Percentiles rank a stretch among this genome's conserved stretches.
phyloP scores from a whole-genome alignment of 2,888 invertebrate species.

The Drosophila mettleri region DNA sequence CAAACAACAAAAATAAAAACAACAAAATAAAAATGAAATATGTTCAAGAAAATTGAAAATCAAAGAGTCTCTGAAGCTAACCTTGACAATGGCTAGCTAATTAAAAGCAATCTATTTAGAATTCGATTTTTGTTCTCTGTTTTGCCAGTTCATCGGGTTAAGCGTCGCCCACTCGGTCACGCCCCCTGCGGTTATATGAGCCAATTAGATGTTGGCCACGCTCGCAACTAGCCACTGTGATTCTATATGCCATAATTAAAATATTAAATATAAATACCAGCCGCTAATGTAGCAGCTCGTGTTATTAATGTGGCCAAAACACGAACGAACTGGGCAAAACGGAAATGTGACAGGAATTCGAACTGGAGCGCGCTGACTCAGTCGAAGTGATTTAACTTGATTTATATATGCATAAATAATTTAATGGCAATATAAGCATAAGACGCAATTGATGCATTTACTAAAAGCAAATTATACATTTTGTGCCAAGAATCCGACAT shows the following conservation, averaged over 20 bases:
- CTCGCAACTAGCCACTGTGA: conserved; percentile 6
- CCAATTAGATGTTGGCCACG: conserved; percentile 58
- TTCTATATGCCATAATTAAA: conserved; percentile 66
- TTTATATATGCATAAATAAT: conserved; percentile 6
- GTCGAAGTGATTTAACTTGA: conserved; percentile 32
- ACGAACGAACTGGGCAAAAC: conserved; percentile 52
- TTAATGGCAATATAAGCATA: conserved; percentile 4
- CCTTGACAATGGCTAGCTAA: conserved; percentile 69
- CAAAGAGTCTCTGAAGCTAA: conserved; percentile 6
- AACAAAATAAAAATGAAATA: conserved; percentile 18
- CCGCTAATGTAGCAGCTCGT: conserved; percentile 15
- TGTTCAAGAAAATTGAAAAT: conserved; percentile 12
- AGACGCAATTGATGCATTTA: conserved; percentile 27
- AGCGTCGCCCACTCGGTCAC: conserved; percentile 39
- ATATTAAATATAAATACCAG: conserved; percentile 67
- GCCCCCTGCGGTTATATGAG: conserved; percentile 44
- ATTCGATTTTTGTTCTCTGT: neutral
- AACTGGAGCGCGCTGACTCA: conserved; percentile 17
- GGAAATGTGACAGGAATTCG: conserved; percentile 39
- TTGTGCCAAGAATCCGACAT: conserved; percentile 45
- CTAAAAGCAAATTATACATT: conserved; percentile 3
- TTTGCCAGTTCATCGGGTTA: conserved; percentile 26
- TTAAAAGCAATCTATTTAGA: conserved; percentile 37
- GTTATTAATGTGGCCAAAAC: conserved; percentile 57
- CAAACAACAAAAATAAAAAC: neutral